Evolutionary conservation across 2,888 invertebrate genomes (phyloP).

Genomic region (Hydriomena furcata): DNA sequence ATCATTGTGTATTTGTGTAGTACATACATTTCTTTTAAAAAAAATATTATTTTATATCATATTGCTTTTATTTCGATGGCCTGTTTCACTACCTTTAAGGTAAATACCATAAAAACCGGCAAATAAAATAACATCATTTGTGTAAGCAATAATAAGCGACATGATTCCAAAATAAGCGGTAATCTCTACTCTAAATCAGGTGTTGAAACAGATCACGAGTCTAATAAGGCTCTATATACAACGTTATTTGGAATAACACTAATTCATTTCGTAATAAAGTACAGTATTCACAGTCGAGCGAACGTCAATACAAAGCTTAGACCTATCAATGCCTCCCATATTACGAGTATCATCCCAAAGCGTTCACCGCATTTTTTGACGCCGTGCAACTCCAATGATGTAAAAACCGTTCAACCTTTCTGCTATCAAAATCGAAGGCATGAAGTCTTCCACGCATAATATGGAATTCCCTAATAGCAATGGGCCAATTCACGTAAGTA

Average conservation of each 20-base stretch:
- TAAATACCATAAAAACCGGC: constrained; percentile 5
- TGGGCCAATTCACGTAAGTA: too few species aligned
- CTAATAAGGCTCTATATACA: constrained; percentile 32
- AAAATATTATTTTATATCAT: constrained; percentile 10
- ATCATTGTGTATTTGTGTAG: constrained; percentile 10
- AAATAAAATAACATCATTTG: constrained; percentile 14
- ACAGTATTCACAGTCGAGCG: constrained; percentile 50
- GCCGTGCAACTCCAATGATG: too few species aligned
- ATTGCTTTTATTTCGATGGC: constrained; percentile 6
- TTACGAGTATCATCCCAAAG: neutral
- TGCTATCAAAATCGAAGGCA: neutral
- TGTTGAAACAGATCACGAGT: constrained; percentile 14
- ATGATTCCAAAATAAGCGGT: neutral
- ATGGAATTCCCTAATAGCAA: neutral
- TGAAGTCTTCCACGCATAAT: neutral
- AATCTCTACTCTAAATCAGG: neutral
- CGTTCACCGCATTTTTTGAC: too few species aligned
- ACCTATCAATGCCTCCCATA: constrained; percentile 8
- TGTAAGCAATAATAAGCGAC: constrained; percentile 10
- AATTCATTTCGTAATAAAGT: constrained; percentile 24
- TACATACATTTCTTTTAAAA: constrained; percentile 23
- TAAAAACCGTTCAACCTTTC: too few species aligned
- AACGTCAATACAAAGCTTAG: constrained; percentile 42
- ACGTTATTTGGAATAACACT: constrained; percentile 30
- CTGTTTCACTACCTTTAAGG: constrained; percentile 17